Evolutionary conservation across 2,888 invertebrate species (phyloP), one percentile per base, ranked within the genome.

Genomic region (Polylopha cassiicola): DNA sequence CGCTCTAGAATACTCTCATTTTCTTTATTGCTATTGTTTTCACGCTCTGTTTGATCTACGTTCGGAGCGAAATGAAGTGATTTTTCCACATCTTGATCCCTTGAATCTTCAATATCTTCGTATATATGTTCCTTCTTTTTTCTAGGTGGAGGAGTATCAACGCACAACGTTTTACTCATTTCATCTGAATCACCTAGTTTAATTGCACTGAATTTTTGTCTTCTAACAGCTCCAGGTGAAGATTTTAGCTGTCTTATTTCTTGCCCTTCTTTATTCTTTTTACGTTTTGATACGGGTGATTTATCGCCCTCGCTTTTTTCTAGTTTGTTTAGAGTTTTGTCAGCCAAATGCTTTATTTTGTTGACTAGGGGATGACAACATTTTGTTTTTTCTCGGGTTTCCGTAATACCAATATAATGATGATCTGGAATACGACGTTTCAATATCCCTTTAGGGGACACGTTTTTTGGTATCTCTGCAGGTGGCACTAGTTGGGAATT

Each of bases 351-450:
- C 66, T 88, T 89, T 11, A 89, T 80, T 73, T 90, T 89, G 62
- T 89, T 89, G 50, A 89, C 90, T 39, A 89, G 77, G 15, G 89
- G 89, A 59, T 88, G 88, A 62, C 89, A 88, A 55, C 86, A 86
- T 64, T 86, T 86, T 14, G 82, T 81, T 67, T 86, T 87, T 51
- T 81, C 82, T 16, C 85, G 69, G 8, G 81, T 77, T 61, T 85
- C 85, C 28, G 84, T 73, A 13, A 80, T 65, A 24, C 76, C 77
- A 39, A 81, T 74, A 36, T 75, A 78, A 47, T 73, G 70, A 51
- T 69, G 73, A 51, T 80, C 81, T 26, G 84, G 80, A 39, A 75
- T 69, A 26, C 79, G 70, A 20, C 89, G 79, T 55, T 88, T 88
- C 9, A 89, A 65, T 42, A 89, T 87, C 26, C 88, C 74, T 52